Percentiles rank a stretch among this genome's conserved stretches.
These are phyloP conservation scores for Scrobipalpa atriplicella DNA, from an alignment of 2,888 invertebrate genomes.

Conservation along the genomic window DNA sequence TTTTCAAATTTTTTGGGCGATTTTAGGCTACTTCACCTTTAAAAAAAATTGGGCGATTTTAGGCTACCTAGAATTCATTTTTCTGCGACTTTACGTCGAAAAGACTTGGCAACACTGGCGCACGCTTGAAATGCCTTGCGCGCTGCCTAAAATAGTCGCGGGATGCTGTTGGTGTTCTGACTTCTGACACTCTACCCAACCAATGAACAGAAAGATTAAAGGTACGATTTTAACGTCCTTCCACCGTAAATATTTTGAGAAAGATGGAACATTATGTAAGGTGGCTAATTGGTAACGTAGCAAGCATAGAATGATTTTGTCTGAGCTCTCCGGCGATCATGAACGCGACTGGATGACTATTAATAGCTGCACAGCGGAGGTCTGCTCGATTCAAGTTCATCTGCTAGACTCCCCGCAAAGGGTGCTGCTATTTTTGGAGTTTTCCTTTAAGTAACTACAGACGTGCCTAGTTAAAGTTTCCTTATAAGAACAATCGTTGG, in stretches of 20 bases:
- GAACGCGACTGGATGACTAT: constrained; percentile 45
- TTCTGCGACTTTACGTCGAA: no score
- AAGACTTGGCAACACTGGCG: no score
- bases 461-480: neutral
- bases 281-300: neutral
- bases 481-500: neutral
- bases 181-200: constrained; percentile 60
- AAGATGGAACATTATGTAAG: neutral
- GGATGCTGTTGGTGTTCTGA: constrained; percentile 42
- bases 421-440: constrained; percentile 32
- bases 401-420: constrained; percentile 71
- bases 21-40: no score
- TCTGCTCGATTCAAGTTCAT: constrained; percentile 70
- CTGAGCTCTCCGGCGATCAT: constrained; percentile 33
- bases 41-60: no score
- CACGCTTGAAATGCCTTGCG: constrained; percentile 72
- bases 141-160: constrained; percentile 72
- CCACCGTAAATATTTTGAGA: neutral
- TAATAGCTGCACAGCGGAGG: constrained; percentile 69
- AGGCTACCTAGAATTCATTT: no score
- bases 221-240: neutral
- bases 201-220: constrained; percentile 30
- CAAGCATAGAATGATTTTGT: neutral
- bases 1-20: no score
- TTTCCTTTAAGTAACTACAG: neutral